Evolutionary conservation across 2,797 vertebrate genomes (phyloP).

Genomic region (Onychomys arenicola): DNA sequence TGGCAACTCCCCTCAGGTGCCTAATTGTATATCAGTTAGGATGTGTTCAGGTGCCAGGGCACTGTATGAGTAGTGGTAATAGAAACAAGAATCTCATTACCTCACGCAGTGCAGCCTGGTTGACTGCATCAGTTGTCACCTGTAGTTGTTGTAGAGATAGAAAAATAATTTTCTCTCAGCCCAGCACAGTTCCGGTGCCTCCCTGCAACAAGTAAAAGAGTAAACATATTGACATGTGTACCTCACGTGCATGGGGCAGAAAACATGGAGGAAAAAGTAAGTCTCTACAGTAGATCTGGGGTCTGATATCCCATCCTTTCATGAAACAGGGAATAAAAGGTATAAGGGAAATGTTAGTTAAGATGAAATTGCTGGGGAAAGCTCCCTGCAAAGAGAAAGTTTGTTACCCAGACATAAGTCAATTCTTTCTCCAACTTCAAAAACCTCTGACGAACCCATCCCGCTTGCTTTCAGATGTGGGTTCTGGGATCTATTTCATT

Average conservation of each 20-base stretch:
- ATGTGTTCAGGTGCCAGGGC: background rate
- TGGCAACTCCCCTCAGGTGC: background rate
- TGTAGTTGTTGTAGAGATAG: background rate
- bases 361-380: background rate
- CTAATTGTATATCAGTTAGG: background rate
- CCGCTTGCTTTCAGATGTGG: background rate
- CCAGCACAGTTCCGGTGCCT: background rate
- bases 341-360: background rate
- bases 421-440: background rate
- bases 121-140: background rate
- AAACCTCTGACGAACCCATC: background rate
- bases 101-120: background rate
- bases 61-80: background rate
- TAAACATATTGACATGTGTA: background rate
- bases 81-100: conserved; percentile 42
- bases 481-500: background rate
- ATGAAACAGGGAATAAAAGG: background rate
- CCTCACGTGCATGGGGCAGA: background rate
- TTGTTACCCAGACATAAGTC: background rate
- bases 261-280: background rate
- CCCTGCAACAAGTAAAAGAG: background rate
- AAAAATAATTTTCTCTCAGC: background rate
- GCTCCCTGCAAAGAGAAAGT: background rate
- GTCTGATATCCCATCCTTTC: background rate
- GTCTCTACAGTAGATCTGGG: background rate